A percentile compares a stretch with the other conserved stretches of the same genome.
Conservation (phyloP, 2,797 vertebrate genomes). For the Arctocebus calabarensis region DNA sequence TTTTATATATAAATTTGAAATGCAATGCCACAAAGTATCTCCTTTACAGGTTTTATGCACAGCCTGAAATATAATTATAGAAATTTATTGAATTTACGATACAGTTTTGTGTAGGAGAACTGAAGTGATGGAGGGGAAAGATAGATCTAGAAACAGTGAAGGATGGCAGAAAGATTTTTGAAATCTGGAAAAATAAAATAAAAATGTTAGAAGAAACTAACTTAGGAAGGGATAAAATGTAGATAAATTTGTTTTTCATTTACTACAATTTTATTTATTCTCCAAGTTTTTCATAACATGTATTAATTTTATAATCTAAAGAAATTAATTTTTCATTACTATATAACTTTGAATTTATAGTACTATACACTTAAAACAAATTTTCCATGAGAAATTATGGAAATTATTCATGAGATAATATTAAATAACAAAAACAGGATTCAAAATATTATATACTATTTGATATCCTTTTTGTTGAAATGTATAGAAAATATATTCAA, state of each 20-base stretch:
- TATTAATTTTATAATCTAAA: not conserved
- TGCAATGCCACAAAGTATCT: not conserved
- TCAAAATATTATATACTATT: not conserved
- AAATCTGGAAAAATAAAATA: slow-evolving; percentile 12
- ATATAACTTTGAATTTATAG: not conserved
- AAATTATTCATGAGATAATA: too few species aligned
- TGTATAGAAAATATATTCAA: not conserved
- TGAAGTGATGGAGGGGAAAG: not conserved
- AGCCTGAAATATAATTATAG: slow-evolving; percentile 41
- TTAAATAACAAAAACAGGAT: not conserved
- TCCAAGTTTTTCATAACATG: not conserved
- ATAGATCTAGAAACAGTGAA: not conserved
- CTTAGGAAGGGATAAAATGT: not conserved
- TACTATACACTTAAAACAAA: slow-evolving; percentile 32
- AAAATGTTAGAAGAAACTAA: not conserved
- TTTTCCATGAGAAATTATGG: too few species aligned
- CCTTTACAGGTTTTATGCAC: slow-evolving; percentile 10
- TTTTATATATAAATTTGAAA: slow-evolving; percentile 1
- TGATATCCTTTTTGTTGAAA: not conserved
- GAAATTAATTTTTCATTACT: not conserved
- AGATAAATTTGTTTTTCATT: slow-evolving; percentile 26
- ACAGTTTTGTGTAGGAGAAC: not conserved
- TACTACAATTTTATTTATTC: slow-evolving; percentile 6
- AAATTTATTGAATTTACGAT: slow-evolving; percentile 40
- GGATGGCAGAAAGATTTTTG: not conserved